Evolutionary conservation across 2,888 invertebrate species (phyloP).

Genomic region (Lucinisca nassula): DNA sequence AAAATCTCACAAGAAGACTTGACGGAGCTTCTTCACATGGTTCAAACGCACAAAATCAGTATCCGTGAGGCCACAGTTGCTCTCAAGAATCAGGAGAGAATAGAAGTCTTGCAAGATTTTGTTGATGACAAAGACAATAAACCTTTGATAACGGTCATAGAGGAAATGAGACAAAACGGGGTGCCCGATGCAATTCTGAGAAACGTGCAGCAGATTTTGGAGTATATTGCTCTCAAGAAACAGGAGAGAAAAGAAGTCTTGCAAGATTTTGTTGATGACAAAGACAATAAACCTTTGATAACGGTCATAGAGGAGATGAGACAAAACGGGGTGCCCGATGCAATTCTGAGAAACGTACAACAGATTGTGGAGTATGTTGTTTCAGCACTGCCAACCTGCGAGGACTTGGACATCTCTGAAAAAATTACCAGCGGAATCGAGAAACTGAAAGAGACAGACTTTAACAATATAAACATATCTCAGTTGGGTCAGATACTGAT

Average conservation of each 20-base stretch:
- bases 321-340: too few relatives aligned
- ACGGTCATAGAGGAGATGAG: too few relatives aligned
- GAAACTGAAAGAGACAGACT: not conserved
- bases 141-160: not conserved
- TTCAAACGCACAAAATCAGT: not conserved
- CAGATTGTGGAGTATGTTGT: not conserved
- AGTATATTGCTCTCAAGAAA: not conserved
- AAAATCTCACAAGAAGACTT: not conserved
- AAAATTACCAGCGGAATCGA: not conserved
- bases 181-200: not conserved
- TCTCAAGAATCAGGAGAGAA: not conserved
- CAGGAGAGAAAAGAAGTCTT: too few relatives aligned
- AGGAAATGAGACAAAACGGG: not conserved
- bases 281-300: too few relatives aligned
- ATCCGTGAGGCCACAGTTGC: not conserved
- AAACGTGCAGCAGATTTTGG: not conserved
- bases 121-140: not conserved
- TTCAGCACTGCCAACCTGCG: not conserved
- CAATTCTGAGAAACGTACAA: too few relatives aligned
- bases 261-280: too few relatives aligned
- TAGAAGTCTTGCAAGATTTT: not conserved
- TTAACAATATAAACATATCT: not conserved
- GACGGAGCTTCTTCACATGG: not conserved
- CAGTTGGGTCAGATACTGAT: not conserved
- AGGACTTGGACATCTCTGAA: not conserved